A percentile compares a stretch with the other conserved stretches of the same genome.
These are phyloP conservation scores for Xenops minutus DNA, from an alignment of 2,797 vertebrate genomes.

Conservation along the genomic window DNA sequence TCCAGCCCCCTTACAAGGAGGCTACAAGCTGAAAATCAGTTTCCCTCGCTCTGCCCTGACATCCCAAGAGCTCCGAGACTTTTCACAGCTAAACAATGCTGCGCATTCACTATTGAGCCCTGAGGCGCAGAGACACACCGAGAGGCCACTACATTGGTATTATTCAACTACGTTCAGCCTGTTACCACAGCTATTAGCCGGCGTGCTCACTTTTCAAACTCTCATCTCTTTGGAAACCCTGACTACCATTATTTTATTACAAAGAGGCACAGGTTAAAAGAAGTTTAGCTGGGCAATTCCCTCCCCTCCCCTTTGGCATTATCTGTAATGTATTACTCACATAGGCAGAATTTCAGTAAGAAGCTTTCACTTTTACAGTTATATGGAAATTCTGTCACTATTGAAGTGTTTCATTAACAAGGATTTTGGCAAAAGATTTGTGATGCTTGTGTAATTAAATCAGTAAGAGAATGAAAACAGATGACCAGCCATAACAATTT, in stretches of 20 bases:
- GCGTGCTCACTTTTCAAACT: constrained; percentile 49
- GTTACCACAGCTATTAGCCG: constrained; percentile 43
- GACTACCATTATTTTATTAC: constrained; percentile 30
- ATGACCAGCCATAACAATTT: not conserved
- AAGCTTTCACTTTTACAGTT: not conserved
- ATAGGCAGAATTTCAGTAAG: not conserved
- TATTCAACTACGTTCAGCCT: constrained; percentile 1
- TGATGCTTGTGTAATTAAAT: not conserved
- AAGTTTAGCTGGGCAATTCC: not conserved
- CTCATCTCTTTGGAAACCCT: constrained; percentile 56
- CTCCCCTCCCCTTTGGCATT: not conserved
- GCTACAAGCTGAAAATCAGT: not conserved
- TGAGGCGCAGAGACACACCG: not conserved
- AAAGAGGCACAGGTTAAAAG: constrained; percentile 56
- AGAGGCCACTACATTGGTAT: constrained; percentile 17
- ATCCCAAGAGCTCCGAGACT: not conserved
- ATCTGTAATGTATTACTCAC: not conserved
- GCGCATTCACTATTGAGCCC: constrained; percentile 19
- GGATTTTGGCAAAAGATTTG: not conserved
- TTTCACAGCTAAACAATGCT: constrained; percentile 45
- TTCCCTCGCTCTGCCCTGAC: not conserved
- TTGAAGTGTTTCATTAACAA: not conserved
- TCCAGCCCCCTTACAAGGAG: constrained; percentile 1
- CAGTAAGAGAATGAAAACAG: not conserved
- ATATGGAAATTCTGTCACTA: not conserved